phyloP scores from a whole-genome alignment of 1,140 invertebrate species.

The Plutomurus gul region DNA sequence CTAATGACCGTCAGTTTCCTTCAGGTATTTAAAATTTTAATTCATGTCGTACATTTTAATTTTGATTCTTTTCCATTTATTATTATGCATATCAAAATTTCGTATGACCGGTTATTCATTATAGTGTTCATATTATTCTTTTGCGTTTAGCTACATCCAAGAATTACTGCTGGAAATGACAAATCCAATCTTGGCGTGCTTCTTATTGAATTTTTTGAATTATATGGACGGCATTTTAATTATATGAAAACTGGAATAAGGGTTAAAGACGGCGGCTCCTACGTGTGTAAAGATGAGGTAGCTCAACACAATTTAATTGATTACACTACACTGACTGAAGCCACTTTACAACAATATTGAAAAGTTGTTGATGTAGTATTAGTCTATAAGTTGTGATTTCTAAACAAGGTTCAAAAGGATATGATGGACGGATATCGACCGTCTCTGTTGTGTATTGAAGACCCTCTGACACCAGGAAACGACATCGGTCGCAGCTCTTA shows the following conservation, averaged over 20 bases:
- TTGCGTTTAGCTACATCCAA: slow-evolving; percentile 70
- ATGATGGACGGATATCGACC: slow-evolving; percentile 92
- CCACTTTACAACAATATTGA: too few species aligned
- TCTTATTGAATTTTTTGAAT: slow-evolving; percentile 95
- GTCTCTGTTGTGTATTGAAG: slow-evolving; percentile 93
- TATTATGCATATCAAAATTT: too few species aligned
- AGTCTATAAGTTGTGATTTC: too few species aligned
- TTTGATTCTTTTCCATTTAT: too few species aligned
- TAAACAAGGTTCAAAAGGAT: slow-evolving; percentile 72
- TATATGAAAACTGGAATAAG: slow-evolving; percentile 93
- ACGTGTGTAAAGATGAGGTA: slow-evolving; percentile 92
- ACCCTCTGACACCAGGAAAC: slow-evolving; percentile 92
- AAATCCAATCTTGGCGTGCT: slow-evolving; percentile 87
- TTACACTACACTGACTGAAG: too few species aligned
- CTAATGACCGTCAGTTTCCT: slow-evolving; percentile 98
- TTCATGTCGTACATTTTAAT: background rate
- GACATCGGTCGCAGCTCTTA: slow-evolving; percentile 97
- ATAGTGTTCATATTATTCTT: slow-evolving; percentile 3
- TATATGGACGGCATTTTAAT: slow-evolving; percentile 96
- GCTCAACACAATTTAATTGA: slow-evolving; percentile 44
- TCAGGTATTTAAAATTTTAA: slow-evolving; percentile 69
- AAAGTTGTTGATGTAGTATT: too few species aligned
- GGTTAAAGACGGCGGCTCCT: slow-evolving; percentile 90
- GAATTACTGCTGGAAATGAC: slow-evolving; percentile 64
- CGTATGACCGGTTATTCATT: too few species aligned